Base-by-base conservation (phyloP, 2,888 invertebrate genomes). In the Diabrotica balteata region DNA sequence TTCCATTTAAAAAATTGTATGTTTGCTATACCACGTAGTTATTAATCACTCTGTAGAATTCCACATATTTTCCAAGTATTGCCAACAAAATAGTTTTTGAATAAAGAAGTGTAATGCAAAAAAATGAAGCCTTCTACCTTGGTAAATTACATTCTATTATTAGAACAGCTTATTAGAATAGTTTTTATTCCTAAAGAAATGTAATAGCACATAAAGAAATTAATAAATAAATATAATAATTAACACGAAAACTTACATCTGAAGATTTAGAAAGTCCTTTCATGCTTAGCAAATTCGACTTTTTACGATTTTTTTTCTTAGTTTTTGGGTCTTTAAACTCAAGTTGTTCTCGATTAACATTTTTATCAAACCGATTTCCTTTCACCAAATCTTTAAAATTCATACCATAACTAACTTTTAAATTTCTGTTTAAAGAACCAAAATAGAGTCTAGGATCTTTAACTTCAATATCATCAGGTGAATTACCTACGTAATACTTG, bases 181-280 rank as follows among this genome's bases (percentile, higher is more conserved):
- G 5, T 32, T 32, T 32, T 32, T 4, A 32, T 32, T 32, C 32
- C 32, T 32, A 32, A 4, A 32, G 4, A 32, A 32, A 32, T 32
- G 32, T 32, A 32, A 32, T 32, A 2, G 32, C 32, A 4, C 5
- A 32, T 32, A 32, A 32, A 32, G 1, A 32, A 32, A 17, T 17
- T 17, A 17, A 32, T 32, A 32, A 32, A 32, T 32, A 32, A 32
- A 32, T 32, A 32, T 32, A 32, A 2, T 4, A 32, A 32, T 32
- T 32, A 32, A 32, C 4, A 32, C 5, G 32, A 5, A 32, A 32
- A 67, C 69, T 70, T 62, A 70, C 69, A 43, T 57, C 67, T 1
- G 67, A 61, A 9, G 69, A 70, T 64, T 67, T 70, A 0, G 69
- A 70, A 8, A 62, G 17, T 6, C 57, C 47, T 46, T 67, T 70